These are phyloP conservation scores for Desmophyllum pertusum DNA, from an alignment of 92 coral and sea anemone species.

Conservation along the genomic window DNA sequence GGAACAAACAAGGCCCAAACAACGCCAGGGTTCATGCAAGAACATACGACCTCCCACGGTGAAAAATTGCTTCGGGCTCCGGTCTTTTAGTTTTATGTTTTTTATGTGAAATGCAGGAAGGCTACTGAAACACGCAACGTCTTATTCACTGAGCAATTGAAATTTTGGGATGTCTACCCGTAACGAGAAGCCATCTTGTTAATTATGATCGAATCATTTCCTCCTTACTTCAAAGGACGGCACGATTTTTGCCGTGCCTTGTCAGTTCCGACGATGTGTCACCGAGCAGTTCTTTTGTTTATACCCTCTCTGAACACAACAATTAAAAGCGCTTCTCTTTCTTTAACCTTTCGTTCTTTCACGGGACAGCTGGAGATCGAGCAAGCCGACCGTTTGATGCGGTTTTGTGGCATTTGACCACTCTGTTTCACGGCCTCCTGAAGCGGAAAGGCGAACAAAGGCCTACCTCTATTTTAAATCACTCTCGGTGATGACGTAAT, in stretches of 20 bases:
- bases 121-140: slow-evolving; percentile 1
- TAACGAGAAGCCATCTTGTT: not conserved
- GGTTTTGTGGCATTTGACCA: slow-evolving; percentile 52
- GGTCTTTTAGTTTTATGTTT: slow-evolving; percentile 1
- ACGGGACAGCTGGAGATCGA: slow-evolving; percentile 48
- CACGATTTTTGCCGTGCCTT: slow-evolving; percentile 15
- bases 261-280: slow-evolving; percentile 32
- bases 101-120: slow-evolving; percentile 5
- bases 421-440: slow-evolving; percentile 33
- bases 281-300: slow-evolving; percentile 15
- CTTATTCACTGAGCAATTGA: not conserved
- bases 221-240: slow-evolving; percentile 23
- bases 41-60: slow-evolving; percentile 50
- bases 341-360: slow-evolving; percentile 19
- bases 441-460: slow-evolving; percentile 70
- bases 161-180: slow-evolving; percentile 6
- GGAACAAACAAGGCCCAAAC: slow-evolving; percentile 39
- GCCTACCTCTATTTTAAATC: slow-evolving; percentile 44
- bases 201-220: slow-evolving; percentile 28
- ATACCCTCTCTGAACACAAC: not conserved
- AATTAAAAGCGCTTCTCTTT: slow-evolving; percentile 32
- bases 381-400: slow-evolving; percentile 52
- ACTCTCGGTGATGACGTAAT: slow-evolving; percentile 55
- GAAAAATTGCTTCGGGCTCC: slow-evolving; percentile 45
- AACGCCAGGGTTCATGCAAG: not conserved